Evolutionary conservation across 2,888 invertebrate genomes (phyloP).

Genomic region (Protophormia terraenovae): DNA sequence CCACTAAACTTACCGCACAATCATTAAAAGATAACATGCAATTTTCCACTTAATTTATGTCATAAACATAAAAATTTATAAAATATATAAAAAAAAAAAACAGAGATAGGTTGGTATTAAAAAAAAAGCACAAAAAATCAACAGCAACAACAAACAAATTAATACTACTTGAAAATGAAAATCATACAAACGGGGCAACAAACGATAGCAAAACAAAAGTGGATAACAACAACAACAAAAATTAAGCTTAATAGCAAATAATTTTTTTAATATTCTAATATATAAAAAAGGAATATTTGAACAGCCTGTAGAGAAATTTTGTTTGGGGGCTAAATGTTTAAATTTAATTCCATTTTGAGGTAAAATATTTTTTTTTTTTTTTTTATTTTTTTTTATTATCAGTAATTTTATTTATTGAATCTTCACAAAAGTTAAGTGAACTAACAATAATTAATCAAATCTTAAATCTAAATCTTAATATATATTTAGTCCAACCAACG

Average conservation of each 20-base stretch:
- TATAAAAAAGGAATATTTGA: neutral
- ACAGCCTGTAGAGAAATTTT: neutral
- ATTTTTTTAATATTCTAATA: slow-evolving; percentile 17
- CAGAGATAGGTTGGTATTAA: neutral
- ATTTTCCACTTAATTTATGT: slow-evolving; percentile 70
- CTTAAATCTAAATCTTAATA: too few species aligned
- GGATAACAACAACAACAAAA: neutral
- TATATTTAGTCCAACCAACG: too few species aligned
- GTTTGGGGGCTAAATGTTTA: too few species aligned
- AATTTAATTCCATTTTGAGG: too few species aligned
- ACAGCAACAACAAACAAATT: slow-evolving; percentile 37
- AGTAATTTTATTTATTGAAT: too few species aligned
- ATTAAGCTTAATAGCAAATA: neutral
- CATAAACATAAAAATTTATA: slow-evolving; percentile 62
- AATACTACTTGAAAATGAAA: slow-evolving; percentile 49
- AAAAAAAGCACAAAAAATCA: neutral
- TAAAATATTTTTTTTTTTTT: too few species aligned
- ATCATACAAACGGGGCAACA: slow-evolving; percentile 39
- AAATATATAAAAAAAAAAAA: neutral
- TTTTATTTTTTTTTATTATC: too few species aligned
- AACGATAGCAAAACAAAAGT: slow-evolving; percentile 15
- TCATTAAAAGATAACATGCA: slow-evolving; percentile 66
- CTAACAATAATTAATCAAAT: too few species aligned
- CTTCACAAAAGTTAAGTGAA: too few species aligned
- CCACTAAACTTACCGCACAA: slow-evolving; percentile 41